Conservation (phyloP, 2,797 vertebrate genomes). For the Graptemys geographica region DNA sequence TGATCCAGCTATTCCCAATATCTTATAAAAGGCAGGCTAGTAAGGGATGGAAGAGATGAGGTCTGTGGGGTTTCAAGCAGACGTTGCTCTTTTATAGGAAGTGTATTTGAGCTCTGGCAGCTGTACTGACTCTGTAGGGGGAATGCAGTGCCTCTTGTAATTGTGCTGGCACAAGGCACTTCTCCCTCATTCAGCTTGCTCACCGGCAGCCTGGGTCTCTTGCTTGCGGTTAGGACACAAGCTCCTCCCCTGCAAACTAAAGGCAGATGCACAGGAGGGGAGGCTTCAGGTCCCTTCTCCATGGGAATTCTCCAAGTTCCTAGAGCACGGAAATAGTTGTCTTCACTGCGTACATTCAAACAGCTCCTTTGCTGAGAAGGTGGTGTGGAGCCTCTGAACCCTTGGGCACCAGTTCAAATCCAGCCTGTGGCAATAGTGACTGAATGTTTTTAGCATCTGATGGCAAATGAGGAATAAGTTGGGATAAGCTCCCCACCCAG, state of each 20-base stretch:
- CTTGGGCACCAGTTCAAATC: too few relatives aligned
- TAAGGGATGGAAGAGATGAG: not conserved
- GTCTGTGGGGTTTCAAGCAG: not conserved
- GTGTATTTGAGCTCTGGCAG: not conserved
- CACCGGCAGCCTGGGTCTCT: not conserved
- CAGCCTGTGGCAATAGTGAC: too few relatives aligned
- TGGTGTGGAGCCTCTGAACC: not conserved
- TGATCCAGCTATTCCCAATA: not conserved
- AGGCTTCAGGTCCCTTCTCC: not conserved
- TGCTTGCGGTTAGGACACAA: not conserved
- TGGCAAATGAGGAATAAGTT: too few relatives aligned
- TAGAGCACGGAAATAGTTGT: not conserved
- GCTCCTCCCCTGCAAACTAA: not conserved
- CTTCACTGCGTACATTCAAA: not conserved
- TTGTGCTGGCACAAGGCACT: not conserved
- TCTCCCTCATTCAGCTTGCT: not conserved
- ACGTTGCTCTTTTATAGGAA: not conserved
- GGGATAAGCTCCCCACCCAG: too few relatives aligned
- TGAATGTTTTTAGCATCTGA: too few relatives aligned
- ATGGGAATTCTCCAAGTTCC: not conserved
- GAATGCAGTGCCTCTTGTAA: rapidly evolving
- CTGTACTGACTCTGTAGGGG: rapidly evolving
- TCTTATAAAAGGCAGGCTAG: not conserved
- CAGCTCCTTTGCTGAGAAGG: not conserved
- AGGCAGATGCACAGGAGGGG: not conserved